These are phyloP conservation scores for Oncopodura yosiiana DNA, from an alignment of 1,140 invertebrate genomes.

Conservation along the genomic window DNA sequence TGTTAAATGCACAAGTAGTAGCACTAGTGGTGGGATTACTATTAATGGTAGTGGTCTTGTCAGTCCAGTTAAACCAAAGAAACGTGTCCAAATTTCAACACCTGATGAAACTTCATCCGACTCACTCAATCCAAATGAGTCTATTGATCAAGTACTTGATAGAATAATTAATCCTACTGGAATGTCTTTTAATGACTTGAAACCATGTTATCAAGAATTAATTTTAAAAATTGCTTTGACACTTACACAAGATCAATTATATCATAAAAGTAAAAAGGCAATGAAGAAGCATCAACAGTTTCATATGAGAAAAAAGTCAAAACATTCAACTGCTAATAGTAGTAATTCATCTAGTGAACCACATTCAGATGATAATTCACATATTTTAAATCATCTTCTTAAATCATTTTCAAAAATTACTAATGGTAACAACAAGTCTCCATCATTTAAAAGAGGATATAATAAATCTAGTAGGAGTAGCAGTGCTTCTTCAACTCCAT, in stretches of 20 bases:
- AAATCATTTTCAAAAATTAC: slow-evolving; percentile 33
- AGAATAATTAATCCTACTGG: slow-evolving; percentile 79
- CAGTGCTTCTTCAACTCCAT: neutral
- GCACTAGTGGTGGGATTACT: too few relatives aligned
- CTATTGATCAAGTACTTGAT: slow-evolving; percentile 72
- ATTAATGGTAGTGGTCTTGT: too few relatives aligned
- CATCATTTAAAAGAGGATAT: neutral
- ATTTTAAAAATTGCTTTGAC: slow-evolving; percentile 73
- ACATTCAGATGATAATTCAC: slow-evolving; percentile 21
- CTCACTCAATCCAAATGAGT: slow-evolving; percentile 26
- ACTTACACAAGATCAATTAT: slow-evolving; percentile 77
- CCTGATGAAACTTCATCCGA: slow-evolving; percentile 17
- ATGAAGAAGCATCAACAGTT: slow-evolving; percentile 58
- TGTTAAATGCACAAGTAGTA: too few relatives aligned
- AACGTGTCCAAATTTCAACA: slow-evolving; percentile 32
- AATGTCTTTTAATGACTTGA: slow-evolving; percentile 84
- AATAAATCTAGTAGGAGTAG: neutral
- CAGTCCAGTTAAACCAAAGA: slow-evolving; percentile 31
- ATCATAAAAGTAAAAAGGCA: slow-evolving; percentile 75
- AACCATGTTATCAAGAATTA: slow-evolving; percentile 82
- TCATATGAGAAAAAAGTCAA: slow-evolving; percentile 24
- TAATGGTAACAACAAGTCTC: neutral
- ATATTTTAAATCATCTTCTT: slow-evolving; percentile 26
- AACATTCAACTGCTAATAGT: slow-evolving; percentile 16
- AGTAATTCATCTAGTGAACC: neutral